Evolutionary conservation across 2,113 vertebrate genomes (phyloP).

Genomic region (Stigmatopora nigra): DNA sequence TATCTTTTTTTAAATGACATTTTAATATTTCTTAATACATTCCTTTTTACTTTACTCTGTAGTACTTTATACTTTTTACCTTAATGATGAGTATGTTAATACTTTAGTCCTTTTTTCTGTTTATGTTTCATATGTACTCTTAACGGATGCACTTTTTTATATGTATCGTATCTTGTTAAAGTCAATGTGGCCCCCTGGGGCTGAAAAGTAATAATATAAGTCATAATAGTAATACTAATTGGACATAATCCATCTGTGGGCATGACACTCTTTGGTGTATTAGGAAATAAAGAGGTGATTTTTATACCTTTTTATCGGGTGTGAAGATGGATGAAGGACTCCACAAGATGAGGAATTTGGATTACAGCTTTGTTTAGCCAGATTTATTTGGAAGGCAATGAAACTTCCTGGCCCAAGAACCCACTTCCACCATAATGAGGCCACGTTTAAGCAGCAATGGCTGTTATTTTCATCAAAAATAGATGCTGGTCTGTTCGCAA

Average conservation of each 20-base stretch:
- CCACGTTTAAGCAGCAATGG: slow-evolving; percentile 60
- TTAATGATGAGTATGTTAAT: too few species aligned
- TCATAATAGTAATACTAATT: too few species aligned
- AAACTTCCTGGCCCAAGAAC: slow-evolving; percentile 64
- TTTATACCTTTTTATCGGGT: slow-evolving; percentile 16
- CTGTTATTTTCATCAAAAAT: slow-evolving; percentile 64
- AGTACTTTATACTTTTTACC: too few species aligned
- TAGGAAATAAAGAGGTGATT: slow-evolving; percentile 15
- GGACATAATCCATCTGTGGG: slow-evolving; percentile 43
- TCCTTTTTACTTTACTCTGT: too few species aligned
- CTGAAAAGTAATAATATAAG: too few species aligned
- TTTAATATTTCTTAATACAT: too few species aligned
- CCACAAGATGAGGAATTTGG: slow-evolving; percentile 59
- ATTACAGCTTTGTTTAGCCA: slow-evolving; percentile 57
- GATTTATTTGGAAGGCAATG: slow-evolving; percentile 75
- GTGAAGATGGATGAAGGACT: slow-evolving; percentile 42
- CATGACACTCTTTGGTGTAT: not conserved
- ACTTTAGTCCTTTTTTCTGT: too few species aligned
- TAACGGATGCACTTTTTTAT: too few species aligned
- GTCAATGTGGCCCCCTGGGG: too few species aligned
- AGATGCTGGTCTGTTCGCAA: slow-evolving; percentile 59
- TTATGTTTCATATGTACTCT: too few species aligned
- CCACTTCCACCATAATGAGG: slow-evolving; percentile 72
- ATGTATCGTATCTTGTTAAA: too few species aligned
- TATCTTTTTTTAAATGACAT: too few species aligned